Percentiles rank a stretch among this genome's conserved stretches.
Evolutionary conservation across 2,113 vertebrate genomes (phyloP).

Genomic region (Aptenodytes forsteri): DNA sequence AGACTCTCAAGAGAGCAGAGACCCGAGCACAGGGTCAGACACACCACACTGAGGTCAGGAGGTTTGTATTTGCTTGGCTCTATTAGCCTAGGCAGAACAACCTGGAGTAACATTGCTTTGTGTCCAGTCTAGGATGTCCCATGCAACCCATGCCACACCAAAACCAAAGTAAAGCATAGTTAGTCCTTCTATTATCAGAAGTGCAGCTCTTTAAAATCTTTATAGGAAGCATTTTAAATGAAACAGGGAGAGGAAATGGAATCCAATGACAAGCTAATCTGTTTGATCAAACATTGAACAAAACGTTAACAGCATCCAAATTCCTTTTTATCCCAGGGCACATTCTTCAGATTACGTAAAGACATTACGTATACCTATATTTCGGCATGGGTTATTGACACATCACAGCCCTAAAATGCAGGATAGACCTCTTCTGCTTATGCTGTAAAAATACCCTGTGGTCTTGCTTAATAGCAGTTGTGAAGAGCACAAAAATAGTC

Average conservation of each 20-base stretch:
- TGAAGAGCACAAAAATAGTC: constrained; percentile 49
- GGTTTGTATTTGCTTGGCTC: neutral
- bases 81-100: neutral
- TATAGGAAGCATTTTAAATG: neutral
- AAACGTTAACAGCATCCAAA: constrained; percentile 7
- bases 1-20: neutral
- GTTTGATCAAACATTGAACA: neutral
- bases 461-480: constrained; percentile 54
- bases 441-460: constrained; percentile 40
- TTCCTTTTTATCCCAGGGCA: neutral
- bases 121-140: neutral
- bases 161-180: neutral
- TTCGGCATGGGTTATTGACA: neutral
- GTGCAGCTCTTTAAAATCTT: neutral
- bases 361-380: neutral
- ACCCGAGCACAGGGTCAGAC: neutral
- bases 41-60: neutral
- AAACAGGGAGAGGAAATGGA: neutral
- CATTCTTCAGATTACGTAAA: neutral
- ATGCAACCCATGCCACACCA: neutral
- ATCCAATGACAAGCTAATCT: neutral
- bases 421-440: neutral
- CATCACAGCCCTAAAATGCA: neutral
- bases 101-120: neutral
- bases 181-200: neutral